Percentiles rank a stretch among this genome's conserved stretches.
phyloP scores from a whole-genome alignment of 2,113 vertebrate species.

The Protomyctophum bolini region DNA sequence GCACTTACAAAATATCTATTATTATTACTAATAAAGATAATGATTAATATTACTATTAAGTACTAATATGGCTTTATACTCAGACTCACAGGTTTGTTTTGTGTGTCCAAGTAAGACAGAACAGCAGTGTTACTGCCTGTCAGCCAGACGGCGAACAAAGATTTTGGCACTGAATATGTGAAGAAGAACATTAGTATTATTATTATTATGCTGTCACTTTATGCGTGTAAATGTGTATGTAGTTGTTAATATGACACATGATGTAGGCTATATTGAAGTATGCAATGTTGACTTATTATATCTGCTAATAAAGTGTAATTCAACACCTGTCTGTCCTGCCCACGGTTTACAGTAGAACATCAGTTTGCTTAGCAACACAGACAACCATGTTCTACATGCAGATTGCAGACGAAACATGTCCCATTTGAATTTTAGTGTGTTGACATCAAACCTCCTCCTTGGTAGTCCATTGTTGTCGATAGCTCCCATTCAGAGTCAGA shows the following conservation, averaged over 20 bases:
- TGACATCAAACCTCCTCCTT: no score
- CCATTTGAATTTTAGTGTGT: no score
- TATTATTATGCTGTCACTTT: conserved; percentile 86
- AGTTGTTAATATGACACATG: conserved; percentile 30
- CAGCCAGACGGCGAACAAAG: conserved; percentile 1
- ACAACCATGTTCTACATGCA: no score
- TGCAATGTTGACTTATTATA: conserved; percentile 33
- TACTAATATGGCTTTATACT: not conserved
- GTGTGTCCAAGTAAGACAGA: not conserved
- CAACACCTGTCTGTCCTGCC: not conserved
- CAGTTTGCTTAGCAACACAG: no score
- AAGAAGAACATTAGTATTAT: conserved; percentile 74
- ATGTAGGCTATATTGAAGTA: conserved; percentile 41
- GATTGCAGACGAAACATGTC: no score
- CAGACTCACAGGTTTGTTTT: not conserved
- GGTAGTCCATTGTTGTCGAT: no score
- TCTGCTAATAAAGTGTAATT: conserved; percentile 55
- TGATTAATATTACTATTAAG: not conserved
- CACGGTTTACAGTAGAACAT: no score
- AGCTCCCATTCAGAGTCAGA: no score
- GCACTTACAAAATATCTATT: not conserved
- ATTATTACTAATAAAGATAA: not conserved
- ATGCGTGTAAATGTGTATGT: conserved; percentile 87
- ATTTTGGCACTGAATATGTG: conserved; percentile 69
- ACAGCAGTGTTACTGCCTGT: not conserved